phyloP scores from a whole-genome alignment of 2,797 vertebrate genomes.

The Premnoplex brunnescens region DNA sequence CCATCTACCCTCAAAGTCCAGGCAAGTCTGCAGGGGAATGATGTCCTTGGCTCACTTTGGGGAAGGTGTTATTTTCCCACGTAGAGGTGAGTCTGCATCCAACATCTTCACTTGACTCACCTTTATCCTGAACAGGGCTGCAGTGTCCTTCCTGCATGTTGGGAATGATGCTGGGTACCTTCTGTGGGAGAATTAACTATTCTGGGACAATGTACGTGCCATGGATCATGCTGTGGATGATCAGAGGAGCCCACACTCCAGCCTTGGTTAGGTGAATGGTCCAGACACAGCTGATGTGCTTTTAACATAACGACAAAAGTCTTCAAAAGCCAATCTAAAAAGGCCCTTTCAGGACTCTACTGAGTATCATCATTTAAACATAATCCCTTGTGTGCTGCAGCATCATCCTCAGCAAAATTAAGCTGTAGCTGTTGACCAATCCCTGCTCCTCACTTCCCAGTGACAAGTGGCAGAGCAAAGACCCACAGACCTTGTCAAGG shows the following conservation, averaged over 20 bases:
- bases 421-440: neutral
- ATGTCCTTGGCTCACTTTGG: neutral
- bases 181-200: neutral
- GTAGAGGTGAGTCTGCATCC: neutral
- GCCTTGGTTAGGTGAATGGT: neutral
- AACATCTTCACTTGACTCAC: rapidly evolving
- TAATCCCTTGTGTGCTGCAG: neutral
- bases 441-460: neutral
- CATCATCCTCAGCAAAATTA: neutral
- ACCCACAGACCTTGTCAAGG: rapidly evolving
- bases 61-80: neutral
- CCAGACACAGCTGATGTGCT: neutral
- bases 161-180: neutral
- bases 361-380: neutral
- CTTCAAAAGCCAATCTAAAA: neutral
- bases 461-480: neutral
- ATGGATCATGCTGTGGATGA: neutral
- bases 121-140: neutral
- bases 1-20: neutral
- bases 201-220: neutral
- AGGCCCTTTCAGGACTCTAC: neutral
- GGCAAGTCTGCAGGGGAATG: neutral
- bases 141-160: neutral
- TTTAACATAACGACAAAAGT: neutral
- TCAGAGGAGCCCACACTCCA: neutral